phyloP scores from a whole-genome alignment of 2,888 invertebrate species.

The Drosophila mercatorum region DNA sequence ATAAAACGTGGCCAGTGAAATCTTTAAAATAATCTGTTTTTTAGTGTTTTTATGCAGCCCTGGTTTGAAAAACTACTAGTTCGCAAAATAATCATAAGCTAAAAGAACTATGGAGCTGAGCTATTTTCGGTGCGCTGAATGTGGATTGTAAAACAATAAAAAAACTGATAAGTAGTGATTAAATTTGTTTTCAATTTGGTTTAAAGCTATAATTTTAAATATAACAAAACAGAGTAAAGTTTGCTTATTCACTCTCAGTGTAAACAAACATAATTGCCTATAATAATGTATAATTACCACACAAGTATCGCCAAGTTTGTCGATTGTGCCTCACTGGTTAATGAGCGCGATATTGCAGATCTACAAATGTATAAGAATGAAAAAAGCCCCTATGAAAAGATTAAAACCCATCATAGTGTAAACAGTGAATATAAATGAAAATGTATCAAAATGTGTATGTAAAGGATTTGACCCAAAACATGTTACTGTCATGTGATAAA shows the following conservation, averaged over 20 bases:
- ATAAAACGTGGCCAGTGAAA: no score
- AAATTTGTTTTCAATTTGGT: conserved; percentile 75
- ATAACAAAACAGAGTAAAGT: conserved; percentile 45
- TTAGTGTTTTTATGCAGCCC: conserved; percentile 4
- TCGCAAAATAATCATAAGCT: conserved; percentile 33
- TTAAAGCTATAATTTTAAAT: conserved; percentile 72
- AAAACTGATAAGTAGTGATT: conserved; percentile 75
- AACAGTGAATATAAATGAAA: conserved; percentile 47
- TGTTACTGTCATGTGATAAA: conserved; percentile 69
- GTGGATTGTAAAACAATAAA: conserved; percentile 75
- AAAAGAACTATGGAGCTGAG: conserved; percentile 42
- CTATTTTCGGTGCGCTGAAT: conserved; percentile 69
- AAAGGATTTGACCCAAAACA: conserved; percentile 45
- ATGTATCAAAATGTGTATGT: conserved; percentile 56
- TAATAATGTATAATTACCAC: conserved; percentile 95
- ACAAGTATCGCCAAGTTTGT: conserved; percentile 96
- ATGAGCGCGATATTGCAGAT: conserved; percentile 90
- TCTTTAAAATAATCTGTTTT: not conserved
- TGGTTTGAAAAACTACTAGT: conserved; percentile 40
- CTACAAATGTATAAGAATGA: conserved; percentile 82
- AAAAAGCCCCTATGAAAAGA: conserved; percentile 27
- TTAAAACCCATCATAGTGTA: conserved; percentile 27
- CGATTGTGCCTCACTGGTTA: conserved; percentile 95
- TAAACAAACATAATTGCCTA: conserved; percentile 43
- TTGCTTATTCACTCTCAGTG: conserved; percentile 50